phyloP scores from a whole-genome alignment of 2,888 invertebrate species.

The Xylocampa areola region DNA sequence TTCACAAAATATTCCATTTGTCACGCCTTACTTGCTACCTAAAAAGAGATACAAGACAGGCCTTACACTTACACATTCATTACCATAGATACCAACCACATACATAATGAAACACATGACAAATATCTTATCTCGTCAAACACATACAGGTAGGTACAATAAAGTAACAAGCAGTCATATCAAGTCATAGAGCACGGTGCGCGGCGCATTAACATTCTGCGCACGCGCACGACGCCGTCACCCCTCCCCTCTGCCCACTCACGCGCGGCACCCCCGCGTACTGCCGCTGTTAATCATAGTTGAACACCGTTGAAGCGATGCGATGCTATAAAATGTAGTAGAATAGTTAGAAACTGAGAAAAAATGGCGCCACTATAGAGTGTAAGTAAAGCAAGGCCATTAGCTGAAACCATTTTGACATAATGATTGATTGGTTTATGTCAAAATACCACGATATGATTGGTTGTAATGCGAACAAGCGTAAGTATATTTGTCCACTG shows the following conservation, averaged over 20 bases:
- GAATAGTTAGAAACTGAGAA: no score
- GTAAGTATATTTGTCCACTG: no score
- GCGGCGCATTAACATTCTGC: constrained; percentile 70
- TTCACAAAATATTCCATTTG: not conserved
- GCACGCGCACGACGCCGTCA: constrained; percentile 69
- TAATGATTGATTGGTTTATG: no score
- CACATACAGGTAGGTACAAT: constrained; percentile 22
- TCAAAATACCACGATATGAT: no score
- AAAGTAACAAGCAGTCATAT: constrained; percentile 54
- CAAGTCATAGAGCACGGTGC: constrained; percentile 64
- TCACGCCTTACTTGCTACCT: not conserved
- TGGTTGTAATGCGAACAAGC: no score
- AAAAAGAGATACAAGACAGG: constrained; percentile 2
- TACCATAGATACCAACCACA: not conserved
- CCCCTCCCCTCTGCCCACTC: constrained; percentile 40
- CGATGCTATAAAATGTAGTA: constrained; percentile 14
- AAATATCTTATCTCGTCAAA: not conserved
- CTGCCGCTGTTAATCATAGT: not conserved
- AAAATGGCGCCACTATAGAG: no score
- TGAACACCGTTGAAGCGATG: constrained; percentile 14
- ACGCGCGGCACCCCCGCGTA: constrained; percentile 28
- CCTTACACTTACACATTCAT: not conserved
- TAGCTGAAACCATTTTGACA: no score
- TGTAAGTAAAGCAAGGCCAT: no score
- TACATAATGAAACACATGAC: not conserved